Evolutionary conservation across 1,140 invertebrate species (phyloP), one percentile per base, ranked within the genome.

Genomic region (Neomicropteryx cornuta): DNA sequence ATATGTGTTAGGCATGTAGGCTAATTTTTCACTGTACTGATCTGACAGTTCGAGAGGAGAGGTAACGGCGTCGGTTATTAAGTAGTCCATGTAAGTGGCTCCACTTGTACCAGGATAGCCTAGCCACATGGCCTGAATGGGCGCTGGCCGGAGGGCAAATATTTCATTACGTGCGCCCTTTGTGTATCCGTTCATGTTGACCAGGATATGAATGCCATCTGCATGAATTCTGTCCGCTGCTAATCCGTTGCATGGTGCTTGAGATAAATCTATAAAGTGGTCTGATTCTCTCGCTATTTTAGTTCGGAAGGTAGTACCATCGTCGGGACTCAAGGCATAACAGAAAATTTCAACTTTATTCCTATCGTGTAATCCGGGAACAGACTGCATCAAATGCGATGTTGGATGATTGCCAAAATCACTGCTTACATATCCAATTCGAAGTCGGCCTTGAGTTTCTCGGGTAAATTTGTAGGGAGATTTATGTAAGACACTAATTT

Each of bases 161-260:
- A 99, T 96, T 70, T 99, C 97, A 72, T 99, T 99, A 33, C 86
- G 66, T 1, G 94, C 94, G 3, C 96, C 95, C 64, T 99, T 99
- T 0, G 97, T 99, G 53, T 99, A 99, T 1, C 96, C 97, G 65
- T 99, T 99, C 95, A 99, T 97, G 57, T 99, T 99, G 1, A 99
- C 87, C 4, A 99, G 72, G 61, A 99, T 91, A 56, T 99, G 87
- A 57, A 99, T 94, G 21, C 94, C 92, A 66, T 99, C 95, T 3
- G 72, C 63, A 58, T 94, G 80, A 33, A 99, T 99, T 46, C 81
- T 77, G 63, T 99, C 96, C 5, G 96, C 96, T 1, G 95, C 95
- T 70, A 96, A 95, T 6, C 93, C 95, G 66, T 98, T 98, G 62
- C 93, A 97, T 0, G 87, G 81, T 30, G 97, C 74, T 66, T 82